These are phyloP conservation scores for Oscheius sp. DNA, from an alignment of 2,888 invertebrate species.

Conservation along the genomic window DNA sequence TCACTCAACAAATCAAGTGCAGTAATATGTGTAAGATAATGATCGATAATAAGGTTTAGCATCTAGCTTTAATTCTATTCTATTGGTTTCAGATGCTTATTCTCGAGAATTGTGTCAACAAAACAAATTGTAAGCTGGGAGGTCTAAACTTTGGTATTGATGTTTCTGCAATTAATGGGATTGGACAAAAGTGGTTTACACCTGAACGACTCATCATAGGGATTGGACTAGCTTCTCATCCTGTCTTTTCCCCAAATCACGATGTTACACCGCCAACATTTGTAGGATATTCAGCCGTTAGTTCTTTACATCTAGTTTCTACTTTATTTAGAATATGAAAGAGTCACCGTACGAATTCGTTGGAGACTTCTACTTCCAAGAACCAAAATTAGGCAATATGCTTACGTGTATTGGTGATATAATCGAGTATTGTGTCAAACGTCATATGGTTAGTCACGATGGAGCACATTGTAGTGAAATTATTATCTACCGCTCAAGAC, in stretches of 20 bases:
- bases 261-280: neutral
- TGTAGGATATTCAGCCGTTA: neutral
- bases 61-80: neutral
- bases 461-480: constrained; percentile 35
- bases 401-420: neutral
- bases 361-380: constrained; percentile 44
- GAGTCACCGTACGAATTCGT: constrained; percentile 38
- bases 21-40: too few relatives aligned
- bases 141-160: constrained; percentile 49
- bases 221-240: constrained; percentile 43
- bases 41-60: neutral
- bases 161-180: neutral
- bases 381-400: neutral
- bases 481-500: constrained; percentile 53
- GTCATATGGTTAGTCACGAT: neutral
- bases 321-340: constrained; percentile 40
- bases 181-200: constrained; percentile 8
- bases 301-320: too few relatives aligned
- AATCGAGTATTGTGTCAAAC: neutral
- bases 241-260: neutral
- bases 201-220: constrained; percentile 42
- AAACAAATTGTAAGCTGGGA: constrained; percentile 57
- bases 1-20: constrained; percentile 59
- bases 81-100: constrained; percentile 29
- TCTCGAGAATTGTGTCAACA: constrained; percentile 54